These are phyloP conservation scores for Pluvianellus socialis DNA, from an alignment of 2,113 vertebrate genomes.

Conservation along the genomic window DNA sequence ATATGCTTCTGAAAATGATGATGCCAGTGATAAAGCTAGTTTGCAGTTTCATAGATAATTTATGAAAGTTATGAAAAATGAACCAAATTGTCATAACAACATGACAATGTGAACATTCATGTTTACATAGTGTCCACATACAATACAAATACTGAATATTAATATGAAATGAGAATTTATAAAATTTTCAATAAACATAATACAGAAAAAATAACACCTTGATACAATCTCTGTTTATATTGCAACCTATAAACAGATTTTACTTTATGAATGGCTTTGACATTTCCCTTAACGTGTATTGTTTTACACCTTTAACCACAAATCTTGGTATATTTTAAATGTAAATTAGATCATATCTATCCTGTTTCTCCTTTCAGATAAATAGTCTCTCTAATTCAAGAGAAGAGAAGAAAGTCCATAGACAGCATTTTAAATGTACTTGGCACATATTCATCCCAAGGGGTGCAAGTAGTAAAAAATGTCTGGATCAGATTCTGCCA, in stretches of 20 bases:
- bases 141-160: slow-evolving; percentile 80
- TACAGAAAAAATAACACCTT: slow-evolving; percentile 50
- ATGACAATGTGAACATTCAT: slow-evolving; percentile 82
- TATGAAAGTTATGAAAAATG: slow-evolving; percentile 78
- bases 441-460: background rate
- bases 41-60: slow-evolving; percentile 80
- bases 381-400: slow-evolving; percentile 10
- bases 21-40: slow-evolving; percentile 77
- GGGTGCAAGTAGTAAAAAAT: background rate
- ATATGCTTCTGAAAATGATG: slow-evolving; percentile 75
- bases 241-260: slow-evolving; percentile 49
- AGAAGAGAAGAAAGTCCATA: background rate
- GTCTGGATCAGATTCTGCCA: background rate
- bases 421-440: background rate
- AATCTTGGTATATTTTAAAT: slow-evolving; percentile 49
- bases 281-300: slow-evolving; percentile 56
- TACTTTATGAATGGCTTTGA: slow-evolving; percentile 50
- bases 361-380: slow-evolving; percentile 10
- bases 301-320: slow-evolving; percentile 54
- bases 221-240: slow-evolving; percentile 37
- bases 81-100: slow-evolving; percentile 82
- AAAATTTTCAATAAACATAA: slow-evolving; percentile 57
- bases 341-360: slow-evolving; percentile 31
- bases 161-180: slow-evolving; percentile 75
- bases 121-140: slow-evolving; percentile 74